Evolutionary conservation across 1,140 invertebrate species (phyloP).

Genomic region (Bombus vancouverensis): DNA sequence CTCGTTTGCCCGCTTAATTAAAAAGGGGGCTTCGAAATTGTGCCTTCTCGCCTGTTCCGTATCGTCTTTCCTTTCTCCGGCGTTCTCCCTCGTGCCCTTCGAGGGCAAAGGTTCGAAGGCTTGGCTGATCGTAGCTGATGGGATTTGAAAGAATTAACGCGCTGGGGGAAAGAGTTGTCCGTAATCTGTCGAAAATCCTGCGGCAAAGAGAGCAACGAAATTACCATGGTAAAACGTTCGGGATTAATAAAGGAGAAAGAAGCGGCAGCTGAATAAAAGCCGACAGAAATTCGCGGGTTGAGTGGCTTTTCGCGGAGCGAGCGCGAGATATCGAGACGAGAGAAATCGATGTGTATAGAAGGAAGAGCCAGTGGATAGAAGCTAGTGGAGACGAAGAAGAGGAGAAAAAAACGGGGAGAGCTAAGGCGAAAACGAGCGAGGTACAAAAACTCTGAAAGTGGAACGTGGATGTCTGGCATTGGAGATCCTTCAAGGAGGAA

Average conservation of each 20-base stretch:
- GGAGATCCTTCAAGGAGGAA: neutral
- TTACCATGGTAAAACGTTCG: slow-evolving; percentile 2
- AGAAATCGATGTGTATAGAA: no score
- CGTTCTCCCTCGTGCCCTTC: neutral
- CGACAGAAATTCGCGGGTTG: neutral
- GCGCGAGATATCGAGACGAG: no score
- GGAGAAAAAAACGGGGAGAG: neutral
- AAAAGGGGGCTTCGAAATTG: slow-evolving; percentile 46
- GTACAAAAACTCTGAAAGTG: neutral
- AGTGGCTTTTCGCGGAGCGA: neutral
- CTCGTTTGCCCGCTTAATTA: slow-evolving; percentile 56
- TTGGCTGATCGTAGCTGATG: neutral
- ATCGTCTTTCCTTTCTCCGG: neutral
- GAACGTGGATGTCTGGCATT: neutral
- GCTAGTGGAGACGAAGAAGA: neutral
- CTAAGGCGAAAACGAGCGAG: no score
- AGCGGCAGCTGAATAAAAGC: neutral
- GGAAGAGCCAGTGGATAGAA: neutral
- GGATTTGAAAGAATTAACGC: slow-evolving; percentile 10
- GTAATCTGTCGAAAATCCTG: no score
- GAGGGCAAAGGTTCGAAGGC: slow-evolving; percentile 12
- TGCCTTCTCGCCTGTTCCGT: neutral
- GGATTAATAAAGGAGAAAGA: neutral
- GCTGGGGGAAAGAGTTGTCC: no score
- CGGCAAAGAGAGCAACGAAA: slow-evolving; percentile 4